Percentiles rank a stretch among this genome's conserved stretches.
Evolutionary conservation across 1,140 invertebrate genomes (phyloP).

Genomic region (Spodoptera frugiperda): DNA sequence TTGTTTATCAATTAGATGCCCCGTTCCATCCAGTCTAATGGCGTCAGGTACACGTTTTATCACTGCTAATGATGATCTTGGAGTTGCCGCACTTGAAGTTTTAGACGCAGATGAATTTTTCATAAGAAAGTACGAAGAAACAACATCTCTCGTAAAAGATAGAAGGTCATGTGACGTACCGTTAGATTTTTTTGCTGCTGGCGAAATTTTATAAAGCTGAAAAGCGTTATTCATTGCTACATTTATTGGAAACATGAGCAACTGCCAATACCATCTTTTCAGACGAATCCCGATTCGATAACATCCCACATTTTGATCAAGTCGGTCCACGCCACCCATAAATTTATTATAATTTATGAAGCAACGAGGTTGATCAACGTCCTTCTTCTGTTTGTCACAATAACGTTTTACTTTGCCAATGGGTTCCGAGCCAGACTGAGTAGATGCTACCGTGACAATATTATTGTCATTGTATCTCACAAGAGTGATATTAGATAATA

Average conservation of each 20-base stretch:
- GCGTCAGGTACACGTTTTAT: slow-evolving; percentile 12
- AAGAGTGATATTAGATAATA: slow-evolving; percentile 54
- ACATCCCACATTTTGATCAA: slow-evolving; percentile 70
- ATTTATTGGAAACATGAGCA: slow-evolving; percentile 57
- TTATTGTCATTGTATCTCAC: slow-evolving; percentile 64
- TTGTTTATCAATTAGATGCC: neutral
- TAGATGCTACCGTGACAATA: slow-evolving; percentile 45
- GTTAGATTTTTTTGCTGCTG: slow-evolving; percentile 13
- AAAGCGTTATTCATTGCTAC: slow-evolving; percentile 69
- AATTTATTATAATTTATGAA: slow-evolving; percentile 62
- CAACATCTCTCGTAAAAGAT: slow-evolving; percentile 28
- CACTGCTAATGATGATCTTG: slow-evolving; percentile 6
- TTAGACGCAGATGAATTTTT: neutral
- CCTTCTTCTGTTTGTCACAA: slow-evolving; percentile 58
- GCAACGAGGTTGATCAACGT: slow-evolving; percentile 58
- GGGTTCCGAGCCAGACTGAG: slow-evolving; percentile 57
- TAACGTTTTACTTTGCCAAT: slow-evolving; percentile 60
- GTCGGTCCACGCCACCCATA: slow-evolving; percentile 71
- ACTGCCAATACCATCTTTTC: slow-evolving; percentile 74
- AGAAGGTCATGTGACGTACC: slow-evolving; percentile 19
- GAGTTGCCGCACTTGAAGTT: neutral
- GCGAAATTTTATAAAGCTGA: slow-evolving; percentile 40
- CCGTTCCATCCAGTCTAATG: neutral
- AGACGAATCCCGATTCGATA: slow-evolving; percentile 67
- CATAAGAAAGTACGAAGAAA: slow-evolving; percentile 9